Evolutionary conservation across 2,888 invertebrate species (phyloP).

Genomic region (Caenorhabditis zanzibari): DNA sequence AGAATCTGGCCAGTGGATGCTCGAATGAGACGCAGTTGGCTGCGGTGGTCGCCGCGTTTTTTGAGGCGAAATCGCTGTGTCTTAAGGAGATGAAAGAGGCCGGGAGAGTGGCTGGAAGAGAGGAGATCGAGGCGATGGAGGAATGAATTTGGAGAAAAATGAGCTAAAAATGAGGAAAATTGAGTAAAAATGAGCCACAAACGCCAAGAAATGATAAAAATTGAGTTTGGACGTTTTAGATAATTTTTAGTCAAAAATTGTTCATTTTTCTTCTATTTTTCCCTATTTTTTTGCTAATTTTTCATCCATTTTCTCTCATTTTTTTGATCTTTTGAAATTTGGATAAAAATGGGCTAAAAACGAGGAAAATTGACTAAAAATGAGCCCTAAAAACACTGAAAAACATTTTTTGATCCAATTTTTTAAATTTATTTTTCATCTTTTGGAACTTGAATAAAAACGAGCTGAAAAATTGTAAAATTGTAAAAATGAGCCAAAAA

Average conservation of each 20-base stretch:
- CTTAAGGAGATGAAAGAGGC: slow-evolving; percentile 20
- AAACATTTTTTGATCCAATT: no score
- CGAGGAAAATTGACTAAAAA: neutral
- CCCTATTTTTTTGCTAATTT: no score
- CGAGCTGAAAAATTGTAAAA: neutral
- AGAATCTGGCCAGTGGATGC: slow-evolving; percentile 59
- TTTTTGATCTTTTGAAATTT: no score
- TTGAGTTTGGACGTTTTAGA: no score
- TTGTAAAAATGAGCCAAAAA: neutral
- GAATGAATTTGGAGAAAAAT: slow-evolving; percentile 1
- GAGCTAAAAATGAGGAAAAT: neutral
- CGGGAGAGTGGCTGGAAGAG: no score
- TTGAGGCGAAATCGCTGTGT: slow-evolving; percentile 83
- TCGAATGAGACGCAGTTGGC: slow-evolving; percentile 91
- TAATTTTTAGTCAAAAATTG: no score
- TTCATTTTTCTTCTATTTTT: no score
- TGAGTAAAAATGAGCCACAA: neutral
- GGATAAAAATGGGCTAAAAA: neutral
- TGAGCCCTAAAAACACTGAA: no score
- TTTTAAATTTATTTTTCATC: no score
- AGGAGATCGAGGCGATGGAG: slow-evolving; percentile 12
- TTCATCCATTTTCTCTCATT: no score
- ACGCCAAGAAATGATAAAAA: neutral
- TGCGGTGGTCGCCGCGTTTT: slow-evolving; percentile 93
- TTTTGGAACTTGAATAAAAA: no score